Evolutionary conservation across 2,888 invertebrate species (phyloP), one percentile per base, ranked within the genome.

Genomic region (Allolobophora icterica): DNA sequence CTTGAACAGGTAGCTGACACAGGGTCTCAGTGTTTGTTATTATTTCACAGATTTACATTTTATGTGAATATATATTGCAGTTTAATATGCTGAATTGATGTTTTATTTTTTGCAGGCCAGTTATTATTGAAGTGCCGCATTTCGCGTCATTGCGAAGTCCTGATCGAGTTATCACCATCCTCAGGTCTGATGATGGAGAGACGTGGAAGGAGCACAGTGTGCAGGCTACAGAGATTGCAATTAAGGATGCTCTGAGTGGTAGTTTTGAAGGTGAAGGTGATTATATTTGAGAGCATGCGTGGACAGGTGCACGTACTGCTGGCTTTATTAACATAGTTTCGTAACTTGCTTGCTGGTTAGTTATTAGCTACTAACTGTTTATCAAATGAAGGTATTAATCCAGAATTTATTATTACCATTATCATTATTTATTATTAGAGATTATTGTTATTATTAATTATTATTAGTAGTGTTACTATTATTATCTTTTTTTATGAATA

Each of bases 131-230:
- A 96, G 98, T 99, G 91, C 99, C 99, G 45, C 99, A 99, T 96
- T 99, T 99, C 96, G 99, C 99, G 0, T 99, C 99, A 0, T 96
- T 99, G 90, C 97, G 99, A 30, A 99, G 98, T 90, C 98, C 94
- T 94, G 99, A 99, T 96, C 97, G 99, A 38, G 99, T 99, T 96
- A 99, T 99, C 92, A 98, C 99, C 83, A 98, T 99, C 94, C 96
- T 99, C 89, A 97, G 99, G 91, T 99, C 99, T 15, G 99, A 99
- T 95, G 99, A 99, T 95, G 99, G 99, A 17, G 99, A 99, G 95
- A 98, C 98, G 91, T 99, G 99, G 99, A 97, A 98, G 92, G 99
- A 99, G 95, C 99, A 99, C 95, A 98, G 98, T 91, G 91, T 99
- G 94, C 98, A 99, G 45, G 98, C 99, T 84, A 98, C 98, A 35